These are phyloP conservation scores for Clytia hemisphaerica DNA, from an alignment of 30 jellyfish, hydroid and myxozoan genomes.

Conservation along the genomic window DNA sequence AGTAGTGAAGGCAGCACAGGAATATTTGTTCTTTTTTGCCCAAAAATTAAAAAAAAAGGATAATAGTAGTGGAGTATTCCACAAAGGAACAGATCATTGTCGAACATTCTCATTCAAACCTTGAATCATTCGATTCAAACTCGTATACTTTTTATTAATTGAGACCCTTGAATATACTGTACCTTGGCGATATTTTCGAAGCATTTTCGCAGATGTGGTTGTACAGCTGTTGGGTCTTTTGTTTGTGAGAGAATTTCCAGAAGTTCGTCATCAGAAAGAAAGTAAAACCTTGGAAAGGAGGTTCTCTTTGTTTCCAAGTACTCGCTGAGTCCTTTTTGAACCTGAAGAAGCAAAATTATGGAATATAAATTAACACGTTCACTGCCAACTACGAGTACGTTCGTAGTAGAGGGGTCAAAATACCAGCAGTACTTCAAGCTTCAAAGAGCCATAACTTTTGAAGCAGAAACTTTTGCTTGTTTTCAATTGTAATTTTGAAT, in stretches of 20 bases:
- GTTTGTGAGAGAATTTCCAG: conserved; percentile 93
- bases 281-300: conserved; percentile 86
- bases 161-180: no score
- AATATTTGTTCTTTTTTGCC: no score
- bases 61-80: no score
- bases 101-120: no score
- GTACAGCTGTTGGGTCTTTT: conserved; percentile 97
- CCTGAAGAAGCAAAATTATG: conserved; percentile 29
- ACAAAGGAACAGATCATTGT: no score
- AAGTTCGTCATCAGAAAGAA: conserved; percentile 88
- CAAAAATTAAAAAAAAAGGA: no score
- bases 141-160: no score
- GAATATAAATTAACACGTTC: neutral
- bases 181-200: conserved; percentile 94
- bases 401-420: no score
- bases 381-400: neutral
- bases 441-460: neutral
- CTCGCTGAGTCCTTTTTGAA: conserved; percentile 95
- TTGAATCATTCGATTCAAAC: no score
- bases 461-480: neutral
- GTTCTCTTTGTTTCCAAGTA: conserved; percentile 92
- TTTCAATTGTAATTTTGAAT: no score
- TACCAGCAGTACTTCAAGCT: no score
- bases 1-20: no score
- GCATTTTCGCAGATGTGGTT: conserved; percentile 94